phyloP scores from a whole-genome alignment of 2,113 vertebrate genomes.

The Microtus ochrogaster region DNA sequence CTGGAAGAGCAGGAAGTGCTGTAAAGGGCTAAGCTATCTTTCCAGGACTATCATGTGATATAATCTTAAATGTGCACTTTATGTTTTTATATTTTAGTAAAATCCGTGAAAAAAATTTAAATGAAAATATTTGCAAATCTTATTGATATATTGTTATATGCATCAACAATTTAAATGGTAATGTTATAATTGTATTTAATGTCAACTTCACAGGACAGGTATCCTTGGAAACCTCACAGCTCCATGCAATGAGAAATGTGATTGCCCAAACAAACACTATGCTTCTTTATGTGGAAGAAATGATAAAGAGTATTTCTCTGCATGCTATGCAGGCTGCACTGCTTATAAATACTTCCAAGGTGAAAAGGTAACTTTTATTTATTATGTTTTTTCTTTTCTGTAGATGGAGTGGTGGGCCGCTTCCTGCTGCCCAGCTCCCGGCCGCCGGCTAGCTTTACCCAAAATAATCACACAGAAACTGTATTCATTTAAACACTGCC shows the following conservation, averaged over 20 bases:
- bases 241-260: constrained; percentile 86
- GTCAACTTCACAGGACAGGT: constrained; percentile 82
- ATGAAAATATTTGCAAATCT: not conserved
- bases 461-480: no score
- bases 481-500: no score
- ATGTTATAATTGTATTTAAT: not conserved
- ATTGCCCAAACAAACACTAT: constrained; percentile 81
- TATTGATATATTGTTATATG: not conserved
- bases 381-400: not conserved
- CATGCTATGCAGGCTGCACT: constrained; percentile 88
- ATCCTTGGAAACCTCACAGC: constrained; percentile 79
- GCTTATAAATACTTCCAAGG: not conserved
- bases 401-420: no score
- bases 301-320: constrained; percentile 87
- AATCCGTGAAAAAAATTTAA: not conserved
- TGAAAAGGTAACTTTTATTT: constrained; percentile 80
- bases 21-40: not conserved
- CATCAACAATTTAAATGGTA: not conserved
- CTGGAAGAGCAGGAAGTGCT: not conserved
- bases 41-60: not conserved
- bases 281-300: constrained; percentile 87
- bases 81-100: not conserved
- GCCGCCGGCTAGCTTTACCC: no score
- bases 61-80: not conserved
- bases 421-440: no score